A percentile compares a stretch with the other conserved stretches of the same genome.
Evolutionary conservation across 1,140 invertebrate species (phyloP).

Genomic region (Drosophila pseudoananassae): DNA sequence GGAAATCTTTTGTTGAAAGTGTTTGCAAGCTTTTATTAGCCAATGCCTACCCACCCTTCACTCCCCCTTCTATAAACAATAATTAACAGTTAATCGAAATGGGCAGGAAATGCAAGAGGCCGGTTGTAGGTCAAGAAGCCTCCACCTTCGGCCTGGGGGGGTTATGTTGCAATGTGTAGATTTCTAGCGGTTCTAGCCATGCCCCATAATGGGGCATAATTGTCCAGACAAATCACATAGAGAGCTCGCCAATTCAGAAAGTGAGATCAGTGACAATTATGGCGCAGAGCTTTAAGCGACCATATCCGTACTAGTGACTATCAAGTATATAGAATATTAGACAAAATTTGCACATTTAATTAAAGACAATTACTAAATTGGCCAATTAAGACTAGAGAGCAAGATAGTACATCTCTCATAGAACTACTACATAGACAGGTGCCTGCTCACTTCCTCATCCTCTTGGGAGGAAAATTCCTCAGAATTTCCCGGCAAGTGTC

Average conservation of each 20-base stretch:
- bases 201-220: constrained; percentile 48
- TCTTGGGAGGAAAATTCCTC: no score
- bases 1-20: constrained; percentile 39
- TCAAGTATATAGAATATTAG: no score
- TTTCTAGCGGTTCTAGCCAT: constrained; percentile 15
- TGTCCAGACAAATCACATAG: constrained; percentile 31
- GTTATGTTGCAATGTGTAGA: constrained; percentile 19
- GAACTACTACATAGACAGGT: not conserved
- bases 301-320: constrained; percentile 62
- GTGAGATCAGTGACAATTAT: constrained; percentile 65
- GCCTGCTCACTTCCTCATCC: constrained; percentile 66
- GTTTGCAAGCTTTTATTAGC: constrained; percentile 75
- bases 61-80: constrained; percentile 48
- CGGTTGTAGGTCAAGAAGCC: constrained; percentile 73
- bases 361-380: constrained; percentile 76
- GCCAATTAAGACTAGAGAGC: constrained; percentile 13
- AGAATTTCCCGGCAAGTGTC: no score
- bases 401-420: no score
- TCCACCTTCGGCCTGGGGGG: not conserved
- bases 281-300: constrained; percentile 60
- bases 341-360: constrained; percentile 79
- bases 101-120: constrained; percentile 52
- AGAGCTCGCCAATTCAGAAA: constrained; percentile 35
- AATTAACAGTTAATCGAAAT: constrained; percentile 70
- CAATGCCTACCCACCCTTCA: constrained; percentile 28